phyloP scores from a whole-genome alignment of 2,797 vertebrate species.

The Galagoides demidoff region DNA sequence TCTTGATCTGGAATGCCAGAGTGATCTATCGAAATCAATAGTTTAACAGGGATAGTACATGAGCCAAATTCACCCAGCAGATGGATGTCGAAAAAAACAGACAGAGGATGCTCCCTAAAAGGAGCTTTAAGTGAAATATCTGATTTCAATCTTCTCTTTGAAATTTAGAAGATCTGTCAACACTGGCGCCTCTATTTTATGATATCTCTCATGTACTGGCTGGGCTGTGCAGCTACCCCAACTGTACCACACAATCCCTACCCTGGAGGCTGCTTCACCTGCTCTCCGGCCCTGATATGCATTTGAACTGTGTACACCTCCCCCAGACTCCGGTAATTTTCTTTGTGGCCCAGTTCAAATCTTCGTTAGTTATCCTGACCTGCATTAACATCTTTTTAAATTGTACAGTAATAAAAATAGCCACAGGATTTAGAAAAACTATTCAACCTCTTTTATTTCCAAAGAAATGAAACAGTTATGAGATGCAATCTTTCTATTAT shows the following conservation, averaged over 20 bases:
- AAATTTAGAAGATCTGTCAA: neutral
- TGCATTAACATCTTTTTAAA: neutral
- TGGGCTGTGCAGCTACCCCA: neutral
- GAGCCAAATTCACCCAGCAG: neutral
- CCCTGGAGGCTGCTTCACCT: neutral
- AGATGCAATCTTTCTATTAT: neutral
- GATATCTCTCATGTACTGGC: neutral
- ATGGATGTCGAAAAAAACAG: neutral
- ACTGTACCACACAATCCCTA: accelerated
- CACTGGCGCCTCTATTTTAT: neutral
- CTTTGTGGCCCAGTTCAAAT: neutral
- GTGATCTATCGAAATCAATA: neutral
- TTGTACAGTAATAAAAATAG: neutral
- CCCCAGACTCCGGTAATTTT: neutral
- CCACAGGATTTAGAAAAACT: neutral
- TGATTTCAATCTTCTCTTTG: neutral
- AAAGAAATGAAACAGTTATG: neutral
- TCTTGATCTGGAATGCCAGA: neutral
- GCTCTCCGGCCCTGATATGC: too few relatives aligned
- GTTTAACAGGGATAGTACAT: neutral
- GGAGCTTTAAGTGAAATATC: neutral
- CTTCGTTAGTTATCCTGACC: neutral
- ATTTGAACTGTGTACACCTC: neutral
- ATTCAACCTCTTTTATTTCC: neutral
- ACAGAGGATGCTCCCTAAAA: neutral